Percentiles rank a stretch among this genome's conserved stretches.
Conservation (phyloP, 2,888 invertebrate species). For the Elmis aenea region DNA sequence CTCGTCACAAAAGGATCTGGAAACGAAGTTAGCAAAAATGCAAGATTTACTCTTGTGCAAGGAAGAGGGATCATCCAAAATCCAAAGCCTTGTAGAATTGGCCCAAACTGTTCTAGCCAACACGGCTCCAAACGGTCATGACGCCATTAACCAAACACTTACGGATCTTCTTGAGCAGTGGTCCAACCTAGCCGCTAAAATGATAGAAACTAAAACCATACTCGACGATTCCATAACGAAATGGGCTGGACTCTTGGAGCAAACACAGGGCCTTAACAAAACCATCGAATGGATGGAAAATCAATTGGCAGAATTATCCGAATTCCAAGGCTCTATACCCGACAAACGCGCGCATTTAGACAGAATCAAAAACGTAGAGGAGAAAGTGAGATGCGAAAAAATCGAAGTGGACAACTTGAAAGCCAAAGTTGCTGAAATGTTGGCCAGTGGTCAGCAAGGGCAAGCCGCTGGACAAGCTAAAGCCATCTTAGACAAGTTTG, state of each 20-base stretch:
- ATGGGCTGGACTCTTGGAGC: constrained; percentile 87
- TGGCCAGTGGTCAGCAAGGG: constrained; percentile 78
- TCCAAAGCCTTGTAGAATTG: constrained; percentile 83
- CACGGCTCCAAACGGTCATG: constrained; percentile 84
- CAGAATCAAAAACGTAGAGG: constrained; percentile 78
- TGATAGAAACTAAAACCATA: constrained; percentile 84
- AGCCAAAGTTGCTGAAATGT: constrained; percentile 79
- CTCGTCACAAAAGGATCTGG: constrained; percentile 78
- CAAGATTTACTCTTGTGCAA: constrained; percentile 86
- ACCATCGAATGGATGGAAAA: constrained; percentile 73
- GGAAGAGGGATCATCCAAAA: constrained; percentile 86
- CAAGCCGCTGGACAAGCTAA: constrained; percentile 80
- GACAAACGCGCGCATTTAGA: constrained; percentile 85
- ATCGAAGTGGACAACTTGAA: constrained; percentile 84
- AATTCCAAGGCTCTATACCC: constrained; percentile 73
- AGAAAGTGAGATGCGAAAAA: constrained; percentile 83
- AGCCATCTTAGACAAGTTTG: constrained; percentile 79
- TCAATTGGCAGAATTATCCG: constrained; percentile 67
- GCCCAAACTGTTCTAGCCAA: constrained; percentile 88
- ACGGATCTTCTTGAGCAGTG: constrained; percentile 83
- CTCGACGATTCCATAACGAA: constrained; percentile 85
- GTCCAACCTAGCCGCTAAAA: constrained; percentile 80
- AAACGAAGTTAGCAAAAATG: constrained; percentile 75
- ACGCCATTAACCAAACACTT: constrained; percentile 76
- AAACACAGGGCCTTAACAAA: constrained; percentile 79